Conservation (phyloP, 2,113 vertebrate genomes). For the Illadopsis cleaveri region DNA sequence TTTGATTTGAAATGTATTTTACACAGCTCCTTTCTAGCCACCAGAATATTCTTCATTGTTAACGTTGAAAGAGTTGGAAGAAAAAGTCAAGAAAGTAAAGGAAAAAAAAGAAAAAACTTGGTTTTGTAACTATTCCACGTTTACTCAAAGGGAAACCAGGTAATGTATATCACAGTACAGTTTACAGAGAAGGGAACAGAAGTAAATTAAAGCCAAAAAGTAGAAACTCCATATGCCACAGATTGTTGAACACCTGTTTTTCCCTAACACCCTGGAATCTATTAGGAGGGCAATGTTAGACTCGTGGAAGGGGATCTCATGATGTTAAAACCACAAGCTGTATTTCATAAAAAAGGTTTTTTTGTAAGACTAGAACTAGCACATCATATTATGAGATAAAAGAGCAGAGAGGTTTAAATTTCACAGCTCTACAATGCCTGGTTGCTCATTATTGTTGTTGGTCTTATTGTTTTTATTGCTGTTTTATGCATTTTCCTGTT, state of each 20-base stretch:
- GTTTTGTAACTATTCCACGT: background rate
- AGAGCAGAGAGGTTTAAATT: background rate
- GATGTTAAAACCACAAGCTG: background rate
- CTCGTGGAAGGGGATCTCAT: background rate
- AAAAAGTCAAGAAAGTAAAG: accelerated
- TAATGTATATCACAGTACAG: background rate
- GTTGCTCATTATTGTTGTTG: background rate
- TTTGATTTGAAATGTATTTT: background rate
- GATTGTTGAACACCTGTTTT: constrained; percentile 35
- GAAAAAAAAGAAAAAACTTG: accelerated
- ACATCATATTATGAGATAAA: background rate
- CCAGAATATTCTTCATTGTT: background rate
- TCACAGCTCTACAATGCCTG: background rate
- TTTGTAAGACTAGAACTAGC: background rate
- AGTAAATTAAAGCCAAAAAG: background rate
- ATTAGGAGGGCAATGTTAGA: background rate
- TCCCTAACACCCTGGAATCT: background rate
- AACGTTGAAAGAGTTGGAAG: accelerated
- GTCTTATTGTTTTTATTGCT: background rate
- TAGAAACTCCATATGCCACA: constrained; percentile 22
- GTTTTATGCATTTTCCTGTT: background rate
- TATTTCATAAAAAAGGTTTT: background rate
- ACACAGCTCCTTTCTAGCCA: background rate
- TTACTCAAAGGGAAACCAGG: background rate
- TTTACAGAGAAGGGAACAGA: background rate